phyloP scores from a whole-genome alignment of 1,140 invertebrate species.

The Drosophila serrata region DNA sequence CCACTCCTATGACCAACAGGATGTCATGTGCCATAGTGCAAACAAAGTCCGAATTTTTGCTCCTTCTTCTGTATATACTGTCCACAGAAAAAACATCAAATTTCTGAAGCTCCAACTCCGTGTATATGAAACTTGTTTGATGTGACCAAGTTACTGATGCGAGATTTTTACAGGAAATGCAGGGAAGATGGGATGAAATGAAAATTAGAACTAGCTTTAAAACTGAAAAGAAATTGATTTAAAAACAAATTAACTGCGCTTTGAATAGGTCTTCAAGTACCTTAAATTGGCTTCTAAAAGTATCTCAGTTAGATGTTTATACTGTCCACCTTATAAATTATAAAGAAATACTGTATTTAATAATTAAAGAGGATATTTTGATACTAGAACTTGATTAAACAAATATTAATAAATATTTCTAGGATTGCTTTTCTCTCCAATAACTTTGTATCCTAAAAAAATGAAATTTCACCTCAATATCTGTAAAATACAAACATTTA shows the following conservation, averaged over 20 bases:
- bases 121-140: conserved; percentile 31
- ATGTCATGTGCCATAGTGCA: conserved; percentile 45
- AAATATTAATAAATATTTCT: background rate
- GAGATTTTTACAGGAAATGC: conserved; percentile 12
- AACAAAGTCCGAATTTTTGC: conserved; percentile 36
- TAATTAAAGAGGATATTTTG: too few relatives aligned
- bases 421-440: background rate
- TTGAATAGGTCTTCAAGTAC: too few relatives aligned
- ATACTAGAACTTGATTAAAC: too few relatives aligned
- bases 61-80: conserved; percentile 1
- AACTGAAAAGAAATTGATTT: background rate
- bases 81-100: conserved; percentile 13
- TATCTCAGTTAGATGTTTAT: too few relatives aligned
- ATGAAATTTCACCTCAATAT: background rate
- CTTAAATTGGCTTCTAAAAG: too few relatives aligned
- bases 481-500: background rate
- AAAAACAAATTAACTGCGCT: background rate
- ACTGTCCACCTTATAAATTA: too few relatives aligned
- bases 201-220: background rate
- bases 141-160: conserved; percentile 34
- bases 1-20: conserved; percentile 10
- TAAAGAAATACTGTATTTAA: too few relatives aligned
- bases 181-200: background rate
- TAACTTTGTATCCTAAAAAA: background rate
- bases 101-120: conserved; percentile 6